phyloP scores from a whole-genome alignment of 2,113 vertebrate genomes.

The Sorex fumeus region DNA sequence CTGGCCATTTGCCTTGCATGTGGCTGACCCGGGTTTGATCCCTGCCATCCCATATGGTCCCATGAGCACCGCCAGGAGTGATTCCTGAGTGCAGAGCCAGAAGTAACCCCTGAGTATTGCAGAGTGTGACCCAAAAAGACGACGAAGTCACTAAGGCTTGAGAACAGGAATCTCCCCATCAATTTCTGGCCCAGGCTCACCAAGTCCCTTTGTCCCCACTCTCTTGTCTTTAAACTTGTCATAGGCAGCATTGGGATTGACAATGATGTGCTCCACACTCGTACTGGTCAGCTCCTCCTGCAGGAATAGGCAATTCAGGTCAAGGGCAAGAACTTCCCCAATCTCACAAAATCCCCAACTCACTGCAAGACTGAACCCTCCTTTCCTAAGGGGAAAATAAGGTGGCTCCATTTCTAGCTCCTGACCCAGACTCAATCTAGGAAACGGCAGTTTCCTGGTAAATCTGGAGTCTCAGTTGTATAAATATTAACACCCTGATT shows the following conservation, averaged over 20 bases:
- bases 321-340: background rate
- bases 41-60: too few relatives aligned
- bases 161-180: background rate
- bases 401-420: constrained; percentile 37
- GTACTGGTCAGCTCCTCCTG: constrained; percentile 98
- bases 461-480: constrained; percentile 65
- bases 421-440: constrained; percentile 50
- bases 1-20: too few relatives aligned
- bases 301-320: constrained; percentile 68
- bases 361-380: background rate
- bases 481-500: constrained; percentile 78
- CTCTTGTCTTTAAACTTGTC: constrained; percentile 99
- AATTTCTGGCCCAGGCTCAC: constrained; percentile 87
- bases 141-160: background rate
- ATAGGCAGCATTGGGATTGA: constrained; percentile 98
- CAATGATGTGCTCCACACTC: constrained; percentile 97
- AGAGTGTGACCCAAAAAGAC: too few relatives aligned
- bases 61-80: too few relatives aligned
- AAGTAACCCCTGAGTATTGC: too few relatives aligned
- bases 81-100: too few relatives aligned
- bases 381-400: constrained; percentile 40
- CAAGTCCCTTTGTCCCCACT: constrained; percentile 94
- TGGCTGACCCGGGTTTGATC: too few relatives aligned
- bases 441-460: constrained; percentile 73
- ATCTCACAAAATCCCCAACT: constrained; percentile 30